These are phyloP conservation scores for Alces alces DNA, from an alignment of 2,113 vertebrate species.

Conservation along the genomic window DNA sequence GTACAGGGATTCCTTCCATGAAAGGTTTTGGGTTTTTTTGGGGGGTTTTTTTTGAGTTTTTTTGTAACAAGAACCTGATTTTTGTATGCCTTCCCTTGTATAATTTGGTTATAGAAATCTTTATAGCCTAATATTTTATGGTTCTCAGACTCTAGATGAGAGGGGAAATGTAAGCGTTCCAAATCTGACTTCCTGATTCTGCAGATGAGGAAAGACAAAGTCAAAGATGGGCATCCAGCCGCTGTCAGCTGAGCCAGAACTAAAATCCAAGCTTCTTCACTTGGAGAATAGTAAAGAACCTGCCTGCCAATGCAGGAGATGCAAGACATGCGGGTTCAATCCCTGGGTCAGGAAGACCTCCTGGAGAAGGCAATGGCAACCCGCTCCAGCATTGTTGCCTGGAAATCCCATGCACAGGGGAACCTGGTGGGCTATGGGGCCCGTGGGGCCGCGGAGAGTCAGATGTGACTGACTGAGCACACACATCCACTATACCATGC, in stretches of 20 bases:
- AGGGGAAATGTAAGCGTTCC: neutral
- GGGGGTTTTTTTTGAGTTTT: neutral
- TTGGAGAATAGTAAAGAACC: neutral
- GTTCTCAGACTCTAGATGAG: neutral
- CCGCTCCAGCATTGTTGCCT: neutral
- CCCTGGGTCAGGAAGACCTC: neutral
- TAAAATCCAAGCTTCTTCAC: neutral
- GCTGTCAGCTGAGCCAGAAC: neutral
- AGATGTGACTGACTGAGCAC: neutral
- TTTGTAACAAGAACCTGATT: neutral
- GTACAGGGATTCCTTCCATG: neutral
- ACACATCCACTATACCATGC: neutral
- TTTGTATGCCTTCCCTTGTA: neutral
- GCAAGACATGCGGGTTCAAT: rapidly evolving
- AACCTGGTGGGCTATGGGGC: neutral
- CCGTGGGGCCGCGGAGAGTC: neutral
- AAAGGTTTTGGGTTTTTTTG: neutral
- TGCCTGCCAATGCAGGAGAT: neutral
- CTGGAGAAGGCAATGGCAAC: neutral
- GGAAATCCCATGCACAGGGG: neutral
- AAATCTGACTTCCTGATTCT: neutral
- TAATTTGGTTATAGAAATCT: neutral
- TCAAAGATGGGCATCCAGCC: neutral
- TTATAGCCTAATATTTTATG: neutral
- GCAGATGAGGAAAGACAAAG: neutral